Base-by-base conservation (phyloP, 1,140 invertebrate species). In the Apocrypta bakeri region DNA sequence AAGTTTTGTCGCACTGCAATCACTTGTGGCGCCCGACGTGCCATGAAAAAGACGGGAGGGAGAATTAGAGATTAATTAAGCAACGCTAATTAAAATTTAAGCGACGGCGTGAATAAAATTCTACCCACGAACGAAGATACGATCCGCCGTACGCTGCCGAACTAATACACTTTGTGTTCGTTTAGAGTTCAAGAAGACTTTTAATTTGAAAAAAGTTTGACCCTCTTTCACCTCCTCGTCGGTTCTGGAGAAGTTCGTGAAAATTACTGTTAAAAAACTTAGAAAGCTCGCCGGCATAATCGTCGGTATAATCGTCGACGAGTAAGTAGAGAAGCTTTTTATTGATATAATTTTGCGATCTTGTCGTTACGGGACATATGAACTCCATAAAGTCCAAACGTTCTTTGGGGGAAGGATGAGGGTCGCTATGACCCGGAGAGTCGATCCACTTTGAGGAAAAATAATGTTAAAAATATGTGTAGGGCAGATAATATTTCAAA, bases 171-270 rank as follows among this genome's bases (percentile, higher is more conserved):
- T 66, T 29, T 25, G 27, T 66, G 64, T 29, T 66, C 64, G 27
- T 66, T 66, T 66, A 29, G 64, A 66, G 64, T 29, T 29, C 9
- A 17, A 29, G 64, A 66, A 25, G 64, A 66, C 64, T 66, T 66
- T 66, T 66, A 66, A 66, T 66, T 29, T 66, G 64, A 66, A 66
- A 66, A 56, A 66, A 66, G 24, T 66, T 66, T 66, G 64, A 66
- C 64, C 64, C 68, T 27, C 68, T 71, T 56, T 56, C 48, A n/a
- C 17, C 21, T 3, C 21, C 48, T 21, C 29, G 31, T 17, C 27
- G 1, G 29, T 11, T 64, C 21, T 27, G 64, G 25, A 29, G 17
- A 66, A 66, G 27, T 66, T 66, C 8, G 1, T 6, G 64, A 24
- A n/a, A 29, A 66, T 29, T 24, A 66, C 7, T 25, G 25, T 66